These are phyloP conservation scores for Machaerirhynchus nigripectus DNA, from an alignment of 2,113 vertebrate genomes.

Conservation along the genomic window DNA sequence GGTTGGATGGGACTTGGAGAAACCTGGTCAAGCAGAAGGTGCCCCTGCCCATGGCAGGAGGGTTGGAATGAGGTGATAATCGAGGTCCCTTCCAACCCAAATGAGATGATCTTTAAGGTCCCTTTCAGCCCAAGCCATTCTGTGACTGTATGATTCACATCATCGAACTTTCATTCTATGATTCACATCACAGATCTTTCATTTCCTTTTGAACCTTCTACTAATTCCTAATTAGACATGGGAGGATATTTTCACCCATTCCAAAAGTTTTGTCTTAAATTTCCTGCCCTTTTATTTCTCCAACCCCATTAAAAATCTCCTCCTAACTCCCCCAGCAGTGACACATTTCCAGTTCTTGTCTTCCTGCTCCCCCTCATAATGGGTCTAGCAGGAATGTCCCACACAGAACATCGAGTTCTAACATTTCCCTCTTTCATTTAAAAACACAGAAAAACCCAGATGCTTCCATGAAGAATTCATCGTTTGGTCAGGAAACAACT, in stretches of 20 bases:
- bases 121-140: neutral
- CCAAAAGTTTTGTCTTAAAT: neutral
- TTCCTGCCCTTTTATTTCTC: neutral
- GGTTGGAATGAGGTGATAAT: neutral
- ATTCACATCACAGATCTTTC: neutral
- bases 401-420: neutral
- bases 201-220: neutral
- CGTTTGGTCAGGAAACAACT: neutral
- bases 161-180: neutral
- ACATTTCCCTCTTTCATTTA: neutral
- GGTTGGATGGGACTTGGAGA: accelerated
- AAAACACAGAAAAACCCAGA: neutral
- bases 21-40: accelerated
- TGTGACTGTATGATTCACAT: neutral
- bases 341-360: neutral
- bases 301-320: neutral
- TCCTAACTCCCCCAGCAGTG: neutral
- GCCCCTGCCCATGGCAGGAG: neutral
- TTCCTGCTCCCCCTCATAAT: neutral
- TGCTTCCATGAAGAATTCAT: neutral
- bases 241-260: neutral
- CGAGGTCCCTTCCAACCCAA: neutral
- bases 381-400: neutral
- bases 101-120: neutral
- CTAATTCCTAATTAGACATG: neutral